A percentile compares a stretch with the other conserved stretches of the same genome.
Conservation (phyloP, 2,888 invertebrate species). For the Drosophila austrosaltans region DNA sequence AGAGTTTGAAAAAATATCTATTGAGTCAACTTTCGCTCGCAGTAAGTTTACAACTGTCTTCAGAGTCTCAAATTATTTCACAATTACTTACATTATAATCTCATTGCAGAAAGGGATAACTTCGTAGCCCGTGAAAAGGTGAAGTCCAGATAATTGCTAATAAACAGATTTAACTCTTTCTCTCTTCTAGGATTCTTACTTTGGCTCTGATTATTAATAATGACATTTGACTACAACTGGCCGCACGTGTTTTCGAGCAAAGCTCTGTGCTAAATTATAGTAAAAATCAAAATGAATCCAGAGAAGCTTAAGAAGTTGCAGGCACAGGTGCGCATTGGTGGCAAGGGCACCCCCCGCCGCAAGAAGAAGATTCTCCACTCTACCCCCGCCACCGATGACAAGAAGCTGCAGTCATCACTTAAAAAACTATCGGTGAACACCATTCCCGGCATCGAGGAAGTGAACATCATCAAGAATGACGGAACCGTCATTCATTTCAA, state of each 20-base stretch:
- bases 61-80: no score
- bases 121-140: no score
- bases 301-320: conserved; percentile 98
- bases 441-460: conserved; percentile 99
- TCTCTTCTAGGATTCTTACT: no score
- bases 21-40: no score
- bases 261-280: conserved; percentile 74
- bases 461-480: conserved; percentile 99
- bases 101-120: no score
- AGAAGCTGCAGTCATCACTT: conserved; percentile 96
- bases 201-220: no score
- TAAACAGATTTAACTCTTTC: no score
- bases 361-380: conserved; percentile 95
- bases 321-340: conserved; percentile 97
- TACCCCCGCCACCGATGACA: conserved; percentile 99
- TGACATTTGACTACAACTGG: conserved; percentile 82
- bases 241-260: conserved; percentile 83
- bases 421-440: conserved; percentile 91
- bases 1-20: no score
- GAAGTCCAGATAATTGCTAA: no score
- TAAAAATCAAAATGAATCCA: conserved; percentile 90
- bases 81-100: no score
- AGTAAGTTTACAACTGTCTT: no score
- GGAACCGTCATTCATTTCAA: conserved; percentile 99
- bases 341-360: conserved; percentile 99